Base-by-base conservation (phyloP, 2,888 invertebrate species). In the Neoitamus cyanurus region DNA sequence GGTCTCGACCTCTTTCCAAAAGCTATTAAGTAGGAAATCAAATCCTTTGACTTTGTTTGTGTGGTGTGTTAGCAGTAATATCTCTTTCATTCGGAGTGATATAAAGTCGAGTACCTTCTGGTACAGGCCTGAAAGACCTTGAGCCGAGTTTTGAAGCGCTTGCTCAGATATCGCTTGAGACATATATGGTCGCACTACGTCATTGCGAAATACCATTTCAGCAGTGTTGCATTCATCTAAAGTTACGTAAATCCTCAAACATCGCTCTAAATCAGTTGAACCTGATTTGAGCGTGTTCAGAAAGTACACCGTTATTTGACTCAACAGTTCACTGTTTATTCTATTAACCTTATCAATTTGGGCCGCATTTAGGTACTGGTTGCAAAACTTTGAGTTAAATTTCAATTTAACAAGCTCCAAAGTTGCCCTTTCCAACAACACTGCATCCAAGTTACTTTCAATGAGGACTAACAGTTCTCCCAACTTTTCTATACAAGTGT, bases 1-100 rank as follows among this genome's bases (percentile, higher is more conserved):
- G 90, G 94, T 94, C 88, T 97, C 97, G 48, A 96, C 94, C 92
- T 97, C 95, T 15, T 94, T 94, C 97, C 97, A 98, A 89, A 95
- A 96, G 89, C 97, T 96, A 90, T 97, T 95, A 0, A 97, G 94
- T 87, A 97, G 90, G 89, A 97, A 96, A 89, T 96, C 94, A 88
- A 94, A 96, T 0, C 94, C 95, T 85, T 92, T 92, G 89, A 93
- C 92, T 86, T 90, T 91, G 25, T 90, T 90, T 0, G 90, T 89
- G 84, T 91, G 90, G 89, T 92, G 92, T 25, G 93, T 93, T 1
- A 93, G 91, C 42, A 90, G 90, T 7, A 93, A 87, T 7, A 94
- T 89, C 87, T 93, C 90, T 48, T 93, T 94, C 88, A 96, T 92
- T 88, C 95, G 93, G 36, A 92, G 92, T 82, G 96, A 94, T 87